A percentile compares a stretch with the other conserved stretches of the same genome.
Conservation (phyloP, 1,140 invertebrate species). For the Sycophila sp. region DNA sequence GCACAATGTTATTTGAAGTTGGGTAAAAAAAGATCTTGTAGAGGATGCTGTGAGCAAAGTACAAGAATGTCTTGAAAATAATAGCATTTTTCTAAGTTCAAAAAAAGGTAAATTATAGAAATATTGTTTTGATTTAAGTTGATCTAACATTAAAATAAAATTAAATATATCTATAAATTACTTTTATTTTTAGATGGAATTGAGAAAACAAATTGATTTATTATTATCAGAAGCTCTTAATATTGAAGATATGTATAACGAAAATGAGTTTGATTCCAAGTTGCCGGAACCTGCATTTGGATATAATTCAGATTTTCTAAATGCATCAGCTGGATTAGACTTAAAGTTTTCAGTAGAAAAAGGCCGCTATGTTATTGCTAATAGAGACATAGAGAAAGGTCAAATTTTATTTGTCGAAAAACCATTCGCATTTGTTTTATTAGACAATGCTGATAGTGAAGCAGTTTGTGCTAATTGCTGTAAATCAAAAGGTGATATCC, state of each 20-base stretch:
- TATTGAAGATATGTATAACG: background rate
- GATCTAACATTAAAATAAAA: background rate
- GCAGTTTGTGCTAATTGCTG: conserved; percentile 69
- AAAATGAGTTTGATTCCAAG: background rate
- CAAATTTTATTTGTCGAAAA: conserved; percentile 77
- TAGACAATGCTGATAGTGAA: conserved; percentile 61
- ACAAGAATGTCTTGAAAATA: conserved; percentile 44
- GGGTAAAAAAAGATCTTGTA: conserved; percentile 46
- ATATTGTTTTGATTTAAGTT: conserved; percentile 15
- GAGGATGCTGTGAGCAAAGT: conserved; percentile 47
- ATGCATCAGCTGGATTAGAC: conserved; percentile 53
- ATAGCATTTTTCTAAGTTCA: conserved; percentile 40
- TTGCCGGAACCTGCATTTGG: conserved; percentile 42
- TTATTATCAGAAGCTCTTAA: conserved; percentile 25
- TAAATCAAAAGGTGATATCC: conserved; percentile 54
- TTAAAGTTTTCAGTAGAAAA: conserved; percentile 55
- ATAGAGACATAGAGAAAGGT: conserved; percentile 69
- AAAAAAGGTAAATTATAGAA: conserved; percentile 54
- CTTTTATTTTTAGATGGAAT: conserved; percentile 32
- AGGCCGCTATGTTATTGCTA: conserved; percentile 68
- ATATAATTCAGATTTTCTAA: conserved; percentile 52
- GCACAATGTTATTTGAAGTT: conserved; percentile 56
- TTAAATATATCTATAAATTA: background rate
- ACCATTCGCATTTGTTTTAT: conserved; percentile 74
- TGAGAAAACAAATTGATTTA: conserved; percentile 39